Base-by-base conservation (phyloP, 2,888 invertebrate genomes). In the Tenthredo scrophulariae region DNA sequence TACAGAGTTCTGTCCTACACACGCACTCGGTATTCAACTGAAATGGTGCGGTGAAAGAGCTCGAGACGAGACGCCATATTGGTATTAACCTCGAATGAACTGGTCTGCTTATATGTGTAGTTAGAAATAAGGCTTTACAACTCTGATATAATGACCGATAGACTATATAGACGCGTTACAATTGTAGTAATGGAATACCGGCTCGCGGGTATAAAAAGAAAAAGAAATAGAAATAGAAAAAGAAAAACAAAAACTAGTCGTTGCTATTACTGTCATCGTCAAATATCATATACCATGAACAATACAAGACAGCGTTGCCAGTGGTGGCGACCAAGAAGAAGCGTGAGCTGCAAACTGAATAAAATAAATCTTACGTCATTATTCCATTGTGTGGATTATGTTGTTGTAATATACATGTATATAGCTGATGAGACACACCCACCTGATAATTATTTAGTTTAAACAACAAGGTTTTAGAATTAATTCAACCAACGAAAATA, bases 51-150 rank as follows among this genome's bases (percentile, higher is more conserved):
- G 50, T 50, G 50, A 50, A 50, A 50, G 18, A 50, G 18, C 50
- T 50, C 50, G 50, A 50, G 50, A 50, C 50, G 50, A 50, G 54
- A 54, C 54, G 54, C 54, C 54, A 54, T 54, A 54, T 54, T 54
- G 54, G n/a, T 54, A 54, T n/a, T 54, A 54, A 54, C 54, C n/a
- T 54, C n/a, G 54, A 54, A 7, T 54, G n/a, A n/a, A 54, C 54
- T 54, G n/a, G n/a, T n/a, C 54, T n/a, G 54, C 54, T 54, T 54
- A n/a, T 54, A 54, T 37, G 7, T 54, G 50, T 54, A 54, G n/a
- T n/a, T n/a, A 54, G 54, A 54, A 54, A 54, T 54, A 54, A 54
- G 54, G 54, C 7, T 54, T 54, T 54, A 54, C 54, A 54, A 6
- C n/a, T n/a, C 54, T 7, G 7, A 54, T n/a, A 54, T 54, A 7